These are phyloP conservation scores for Barypeithes pellucidus DNA, from an alignment of 2,888 invertebrate species.

Conservation along the genomic window DNA sequence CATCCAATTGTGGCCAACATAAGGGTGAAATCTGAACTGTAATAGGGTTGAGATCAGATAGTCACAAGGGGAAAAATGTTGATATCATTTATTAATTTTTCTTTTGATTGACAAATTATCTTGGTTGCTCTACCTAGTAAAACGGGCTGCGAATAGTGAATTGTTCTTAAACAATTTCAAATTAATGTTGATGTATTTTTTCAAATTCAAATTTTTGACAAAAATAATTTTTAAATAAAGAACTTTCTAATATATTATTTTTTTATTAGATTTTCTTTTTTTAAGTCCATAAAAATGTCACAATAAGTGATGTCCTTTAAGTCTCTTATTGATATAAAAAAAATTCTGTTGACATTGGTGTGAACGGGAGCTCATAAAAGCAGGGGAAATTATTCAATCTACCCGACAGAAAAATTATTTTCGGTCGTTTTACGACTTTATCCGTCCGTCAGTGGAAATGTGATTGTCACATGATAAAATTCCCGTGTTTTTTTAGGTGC, in stretches of 20 bases:
- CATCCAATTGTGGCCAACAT: constrained; percentile 56
- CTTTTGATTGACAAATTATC: not conserved
- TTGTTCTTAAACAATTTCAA: too few relatives aligned
- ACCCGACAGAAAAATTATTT: constrained; percentile 51
- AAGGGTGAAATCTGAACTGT: constrained; percentile 50
- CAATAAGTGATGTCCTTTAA: constrained; percentile 37
- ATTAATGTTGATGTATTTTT: too few relatives aligned
- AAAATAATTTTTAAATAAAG: too few relatives aligned
- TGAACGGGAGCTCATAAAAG: constrained; percentile 43
- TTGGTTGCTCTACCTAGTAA: not conserved
- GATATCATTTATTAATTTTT: not conserved
- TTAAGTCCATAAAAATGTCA: constrained; percentile 45
- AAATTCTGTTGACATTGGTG: constrained; percentile 54
- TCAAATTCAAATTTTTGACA: too few relatives aligned
- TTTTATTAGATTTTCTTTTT: constrained; percentile 35
- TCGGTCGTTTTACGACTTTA: constrained; percentile 49
- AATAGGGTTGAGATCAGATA: constrained; percentile 31
- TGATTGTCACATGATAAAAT: constrained; percentile 54
- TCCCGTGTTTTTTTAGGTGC: constrained; percentile 50
- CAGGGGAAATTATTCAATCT: constrained; percentile 43
- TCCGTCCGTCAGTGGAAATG: constrained; percentile 50
- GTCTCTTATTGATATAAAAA: constrained; percentile 47
- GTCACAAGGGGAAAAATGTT: constrained; percentile 8
- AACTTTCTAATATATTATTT: not conserved
- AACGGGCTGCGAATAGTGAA: too few relatives aligned